Percentiles rank a stretch among this genome's conserved stretches.
Evolutionary conservation across 23 tunicate genomes (phyloP).

Genomic region (Styela plicata): DNA sequence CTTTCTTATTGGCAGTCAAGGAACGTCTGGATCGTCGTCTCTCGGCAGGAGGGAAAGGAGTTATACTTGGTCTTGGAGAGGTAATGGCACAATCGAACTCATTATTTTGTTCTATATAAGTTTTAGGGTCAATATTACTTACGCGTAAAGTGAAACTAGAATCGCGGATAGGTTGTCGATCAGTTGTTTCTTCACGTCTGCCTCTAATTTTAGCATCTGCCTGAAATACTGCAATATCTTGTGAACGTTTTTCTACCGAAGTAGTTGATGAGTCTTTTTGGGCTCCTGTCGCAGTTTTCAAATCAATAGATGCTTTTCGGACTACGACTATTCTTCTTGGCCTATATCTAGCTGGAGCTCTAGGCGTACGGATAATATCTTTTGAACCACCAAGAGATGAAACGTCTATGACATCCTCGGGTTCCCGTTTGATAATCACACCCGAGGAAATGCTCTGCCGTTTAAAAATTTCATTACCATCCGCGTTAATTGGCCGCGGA

Average conservation of each 20-base stretch:
- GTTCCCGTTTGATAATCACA: slow-evolving; percentile 7
- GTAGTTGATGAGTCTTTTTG: neutral
- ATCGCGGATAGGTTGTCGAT: neutral
- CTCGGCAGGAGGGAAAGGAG: slow-evolving; percentile 46
- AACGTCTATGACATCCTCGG: neutral
- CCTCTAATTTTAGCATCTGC: neutral
- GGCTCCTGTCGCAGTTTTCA: neutral
- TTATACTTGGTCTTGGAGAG: slow-evolving; percentile 56
- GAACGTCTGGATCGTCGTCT: neutral
- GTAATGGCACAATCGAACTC: slow-evolving; percentile 7
- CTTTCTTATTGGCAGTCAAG: neutral
- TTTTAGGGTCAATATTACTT: neutral
- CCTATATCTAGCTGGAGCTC: neutral
- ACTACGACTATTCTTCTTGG: slow-evolving; percentile 2
- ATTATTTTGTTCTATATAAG: neutral
- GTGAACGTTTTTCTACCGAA: neutral
- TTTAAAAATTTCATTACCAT: neutral
- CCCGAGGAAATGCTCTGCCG: neutral
- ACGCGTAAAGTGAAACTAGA: neutral
- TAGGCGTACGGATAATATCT: neutral
- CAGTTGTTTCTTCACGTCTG: neutral
- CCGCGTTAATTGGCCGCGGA: neutral
- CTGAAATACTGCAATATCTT: neutral
- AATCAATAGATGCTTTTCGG: neutral
- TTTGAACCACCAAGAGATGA: neutral